Conservation (phyloP, 1,140 invertebrate species). For the Bacillus rossius region DNA sequence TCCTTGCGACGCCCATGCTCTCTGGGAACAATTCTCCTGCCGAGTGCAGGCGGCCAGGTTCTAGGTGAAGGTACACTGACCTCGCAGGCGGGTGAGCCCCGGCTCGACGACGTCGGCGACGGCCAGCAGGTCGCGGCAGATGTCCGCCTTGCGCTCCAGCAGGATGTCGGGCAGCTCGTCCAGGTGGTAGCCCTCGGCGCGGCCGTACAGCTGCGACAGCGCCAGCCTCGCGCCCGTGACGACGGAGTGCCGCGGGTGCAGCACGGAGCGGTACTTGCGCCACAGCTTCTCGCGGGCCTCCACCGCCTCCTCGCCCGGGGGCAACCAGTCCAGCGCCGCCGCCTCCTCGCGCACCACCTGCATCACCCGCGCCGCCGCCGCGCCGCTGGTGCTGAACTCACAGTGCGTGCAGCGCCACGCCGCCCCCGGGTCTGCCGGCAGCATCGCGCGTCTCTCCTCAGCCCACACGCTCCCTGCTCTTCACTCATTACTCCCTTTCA, state of each 20-base stretch:
- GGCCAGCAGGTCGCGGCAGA: conserved; percentile 60
- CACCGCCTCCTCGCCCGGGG: conserved; percentile 46
- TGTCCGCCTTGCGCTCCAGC: conserved; percentile 66
- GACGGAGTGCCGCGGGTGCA: conserved; percentile 31
- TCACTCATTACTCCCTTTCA: too few species aligned
- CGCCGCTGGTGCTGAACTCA: conserved; percentile 50
- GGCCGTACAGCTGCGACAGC: conserved; percentile 29
- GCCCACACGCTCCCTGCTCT: too few species aligned
- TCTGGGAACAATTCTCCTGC: too few species aligned
- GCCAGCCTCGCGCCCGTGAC: conserved; percentile 23
- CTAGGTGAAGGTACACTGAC: too few species aligned
- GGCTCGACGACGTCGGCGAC: conserved; percentile 68
- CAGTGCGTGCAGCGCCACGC: conserved; percentile 70
- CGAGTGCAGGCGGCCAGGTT: too few species aligned
- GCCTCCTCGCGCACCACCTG: conserved; percentile 57
- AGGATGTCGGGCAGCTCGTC: conserved; percentile 47
- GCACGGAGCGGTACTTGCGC: conserved; percentile 13
- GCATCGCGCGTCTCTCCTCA: too few species aligned
- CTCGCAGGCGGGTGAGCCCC: conserved; percentile 65
- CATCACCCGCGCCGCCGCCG: conserved; percentile 52
- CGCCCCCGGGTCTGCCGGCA: conserved; percentile 50
- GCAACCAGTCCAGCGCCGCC: conserved; percentile 43
- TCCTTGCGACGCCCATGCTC: too few species aligned
- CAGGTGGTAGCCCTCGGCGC: conserved; percentile 24
- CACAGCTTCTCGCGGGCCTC: conserved; percentile 24